A percentile compares a stretch with the other conserved stretches of the same genome.
phyloP scores from a whole-genome alignment of 2,797 vertebrate genomes.

The Graptemys geographica region DNA sequence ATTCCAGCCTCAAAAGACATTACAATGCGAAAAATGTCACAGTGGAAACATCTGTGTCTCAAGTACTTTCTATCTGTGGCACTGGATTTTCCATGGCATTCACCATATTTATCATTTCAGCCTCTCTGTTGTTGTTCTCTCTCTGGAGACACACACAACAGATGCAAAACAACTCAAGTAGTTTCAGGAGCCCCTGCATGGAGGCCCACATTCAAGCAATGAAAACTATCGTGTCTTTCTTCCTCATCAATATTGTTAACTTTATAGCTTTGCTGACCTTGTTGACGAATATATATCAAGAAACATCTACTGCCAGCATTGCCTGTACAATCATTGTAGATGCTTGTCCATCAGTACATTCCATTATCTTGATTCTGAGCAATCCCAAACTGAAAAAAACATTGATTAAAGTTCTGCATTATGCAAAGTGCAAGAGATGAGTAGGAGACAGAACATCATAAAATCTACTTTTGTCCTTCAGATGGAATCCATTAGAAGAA shows the following conservation, averaged over 20 bases:
- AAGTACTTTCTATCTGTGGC: accelerated
- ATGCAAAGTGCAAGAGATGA: neutral
- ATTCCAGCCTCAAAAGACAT: accelerated
- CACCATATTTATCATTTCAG: neutral
- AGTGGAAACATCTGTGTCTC: accelerated
- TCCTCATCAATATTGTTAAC: neutral
- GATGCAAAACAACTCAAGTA: conserved; percentile 16
- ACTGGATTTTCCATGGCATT: neutral
- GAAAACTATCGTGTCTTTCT: conserved; percentile 52
- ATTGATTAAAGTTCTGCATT: neutral
- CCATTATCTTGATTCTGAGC: conserved; percentile 42
- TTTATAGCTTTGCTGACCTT: neutral
- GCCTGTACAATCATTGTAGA: accelerated
- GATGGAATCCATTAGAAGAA: neutral
- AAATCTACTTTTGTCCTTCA: neutral
- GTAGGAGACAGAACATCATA: neutral
- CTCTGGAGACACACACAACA: conserved; percentile 64
- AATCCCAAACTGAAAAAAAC: conserved; percentile 1
- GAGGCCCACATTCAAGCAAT: conserved; percentile 65
- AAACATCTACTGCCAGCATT: accelerated
- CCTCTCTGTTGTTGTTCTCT: conserved; percentile 61
- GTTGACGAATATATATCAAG: accelerated
- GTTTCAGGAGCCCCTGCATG: neutral
- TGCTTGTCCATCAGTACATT: conserved; percentile 11
- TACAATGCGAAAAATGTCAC: accelerated